Evolutionary conservation across 2,888 invertebrate species (phyloP).

Genomic region (Clitarchus hookeri): DNA sequence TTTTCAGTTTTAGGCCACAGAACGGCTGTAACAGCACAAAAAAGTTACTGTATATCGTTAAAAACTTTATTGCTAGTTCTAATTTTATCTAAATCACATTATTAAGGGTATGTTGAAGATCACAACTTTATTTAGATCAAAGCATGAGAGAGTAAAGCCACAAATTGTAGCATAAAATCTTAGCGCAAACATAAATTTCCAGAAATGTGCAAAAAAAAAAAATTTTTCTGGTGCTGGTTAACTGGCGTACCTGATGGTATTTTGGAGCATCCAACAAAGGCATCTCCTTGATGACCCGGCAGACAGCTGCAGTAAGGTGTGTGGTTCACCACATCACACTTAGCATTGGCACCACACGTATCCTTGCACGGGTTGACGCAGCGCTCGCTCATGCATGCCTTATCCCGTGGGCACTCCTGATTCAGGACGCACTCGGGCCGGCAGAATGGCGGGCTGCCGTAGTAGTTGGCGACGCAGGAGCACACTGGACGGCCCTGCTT

Average conservation of each 20-base stretch:
- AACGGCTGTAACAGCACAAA: too few relatives aligned
- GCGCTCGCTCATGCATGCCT: conserved; percentile 81
- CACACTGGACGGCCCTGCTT: conserved; percentile 78
- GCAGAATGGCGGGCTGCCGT: conserved; percentile 81
- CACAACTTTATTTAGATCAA: too few relatives aligned
- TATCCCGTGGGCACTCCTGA: conserved; percentile 77
- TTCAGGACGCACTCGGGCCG: conserved; percentile 82
- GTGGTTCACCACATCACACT: conserved; percentile 77
- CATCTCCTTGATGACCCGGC: conserved; percentile 79
- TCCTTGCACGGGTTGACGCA: conserved; percentile 80
- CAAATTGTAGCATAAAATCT: too few relatives aligned
- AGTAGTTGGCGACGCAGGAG: conserved; percentile 77
- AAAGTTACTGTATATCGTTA: too few relatives aligned
- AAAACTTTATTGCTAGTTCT: too few relatives aligned
- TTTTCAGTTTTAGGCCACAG: too few relatives aligned
- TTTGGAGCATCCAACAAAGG: conserved; percentile 77
- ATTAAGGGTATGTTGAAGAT: too few relatives aligned
- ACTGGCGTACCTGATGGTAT: conserved; percentile 55
- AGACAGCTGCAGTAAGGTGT: conserved; percentile 81
- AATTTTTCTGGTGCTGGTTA: too few relatives aligned
- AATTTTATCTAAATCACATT: too few relatives aligned
- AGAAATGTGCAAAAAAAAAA: too few relatives aligned
- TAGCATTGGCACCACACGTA: conserved; percentile 78
- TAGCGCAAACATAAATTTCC: too few relatives aligned
- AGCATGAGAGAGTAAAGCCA: too few relatives aligned